Evolutionary conservation across 2,888 invertebrate genomes (phyloP).

Genomic region (Platycheirus rosarum): DNA sequence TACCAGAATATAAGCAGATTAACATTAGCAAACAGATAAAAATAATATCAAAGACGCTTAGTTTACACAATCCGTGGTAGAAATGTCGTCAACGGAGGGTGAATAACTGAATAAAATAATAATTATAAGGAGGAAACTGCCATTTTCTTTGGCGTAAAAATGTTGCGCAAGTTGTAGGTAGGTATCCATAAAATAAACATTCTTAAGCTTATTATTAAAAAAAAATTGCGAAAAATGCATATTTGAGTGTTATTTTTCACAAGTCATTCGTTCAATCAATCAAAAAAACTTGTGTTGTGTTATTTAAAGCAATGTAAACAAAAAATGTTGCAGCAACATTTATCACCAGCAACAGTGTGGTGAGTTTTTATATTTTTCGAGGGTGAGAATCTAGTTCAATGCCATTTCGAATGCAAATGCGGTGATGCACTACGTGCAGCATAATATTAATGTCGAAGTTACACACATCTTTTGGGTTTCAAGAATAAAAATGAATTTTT

Average conservation of each 20-base stretch:
- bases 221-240: conserved; percentile 25
- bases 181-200: conserved; percentile 11
- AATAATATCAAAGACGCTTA: conserved; percentile 57
- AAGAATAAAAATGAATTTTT: conserved; percentile 26
- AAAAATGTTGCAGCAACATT: conserved; percentile 59
- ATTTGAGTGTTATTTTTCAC: neutral
- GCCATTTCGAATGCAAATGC: conserved; percentile 34
- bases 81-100: conserved; percentile 41
- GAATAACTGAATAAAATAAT: conserved; percentile 27
- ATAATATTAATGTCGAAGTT: conserved; percentile 45
- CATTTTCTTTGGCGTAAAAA: conserved; percentile 17
- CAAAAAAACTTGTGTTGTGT: neutral
- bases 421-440: conserved; percentile 13
- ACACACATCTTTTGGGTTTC: conserved; percentile 9
- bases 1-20: conserved; percentile 26
- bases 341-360: conserved; percentile 14
- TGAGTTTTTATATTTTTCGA: conserved; percentile 33
- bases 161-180: conserved; percentile 33
- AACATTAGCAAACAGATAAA: conserved; percentile 58
- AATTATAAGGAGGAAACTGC: conserved; percentile 5
- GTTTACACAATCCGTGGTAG: conserved; percentile 42
- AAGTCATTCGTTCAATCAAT: conserved; percentile 33
- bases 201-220: conserved; percentile 29
- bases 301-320: conserved; percentile 1
- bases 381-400: conserved; percentile 63